phyloP scores from a whole-genome alignment of 1,140 invertebrate genomes.

The Aphaenogaster rudis region DNA sequence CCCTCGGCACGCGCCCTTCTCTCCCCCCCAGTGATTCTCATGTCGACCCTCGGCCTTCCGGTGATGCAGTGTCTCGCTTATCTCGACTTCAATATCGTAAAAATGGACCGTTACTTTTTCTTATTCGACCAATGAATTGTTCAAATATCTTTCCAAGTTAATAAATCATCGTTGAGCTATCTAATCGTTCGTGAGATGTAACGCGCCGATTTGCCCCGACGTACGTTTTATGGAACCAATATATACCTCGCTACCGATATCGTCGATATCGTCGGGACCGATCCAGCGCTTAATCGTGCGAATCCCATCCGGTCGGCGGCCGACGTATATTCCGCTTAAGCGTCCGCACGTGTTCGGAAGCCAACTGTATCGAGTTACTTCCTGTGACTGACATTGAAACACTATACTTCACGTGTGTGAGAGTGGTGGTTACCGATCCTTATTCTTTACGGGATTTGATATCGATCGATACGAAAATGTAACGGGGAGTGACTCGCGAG shows the following conservation, averaged over 20 bases:
- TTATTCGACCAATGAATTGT: neutral
- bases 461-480: constrained; percentile 8
- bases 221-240: neutral
- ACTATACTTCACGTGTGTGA: constrained; percentile 51
- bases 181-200: constrained; percentile 12
- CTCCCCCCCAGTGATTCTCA: constrained; percentile 62
- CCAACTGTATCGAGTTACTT: constrained; percentile 79
- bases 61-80: neutral
- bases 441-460: constrained; percentile 22
- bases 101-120: neutral
- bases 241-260: constrained; percentile 20
- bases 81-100: neutral
- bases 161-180: constrained; percentile 3
- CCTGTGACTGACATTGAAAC: constrained; percentile 71
- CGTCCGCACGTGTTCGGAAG: constrained; percentile 79
- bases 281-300: constrained; percentile 17
- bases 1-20: constrained; percentile 83
- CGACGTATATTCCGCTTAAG: constrained; percentile 54
- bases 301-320: constrained; percentile 15
- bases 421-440: constrained; percentile 65
- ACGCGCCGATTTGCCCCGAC: neutral
- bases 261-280: neutral
- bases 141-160: neutral
- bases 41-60: neutral
- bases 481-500: neutral